These are phyloP conservation scores for Lapara coniferarum DNA, from an alignment of 2,888 invertebrate species.

Conservation along the genomic window DNA sequence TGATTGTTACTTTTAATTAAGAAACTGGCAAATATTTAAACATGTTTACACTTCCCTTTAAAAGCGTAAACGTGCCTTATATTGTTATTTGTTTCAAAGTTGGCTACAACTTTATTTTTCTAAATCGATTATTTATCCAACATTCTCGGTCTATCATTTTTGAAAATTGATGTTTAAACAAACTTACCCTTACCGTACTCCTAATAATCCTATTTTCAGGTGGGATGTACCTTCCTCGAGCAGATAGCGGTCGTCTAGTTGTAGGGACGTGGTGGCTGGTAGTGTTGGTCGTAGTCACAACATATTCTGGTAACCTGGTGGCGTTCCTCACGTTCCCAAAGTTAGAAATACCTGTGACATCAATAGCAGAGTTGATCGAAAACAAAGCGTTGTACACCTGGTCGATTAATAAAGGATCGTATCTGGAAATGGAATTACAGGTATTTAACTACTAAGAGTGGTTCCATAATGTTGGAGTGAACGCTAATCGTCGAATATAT, in stretches of 20 bases:
- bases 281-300: constrained; percentile 93
- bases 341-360: constrained; percentile 88
- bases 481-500: too few species aligned
- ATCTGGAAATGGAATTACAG: constrained; percentile 85
- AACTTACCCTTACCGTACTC: too few species aligned
- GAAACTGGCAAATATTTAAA: too few species aligned
- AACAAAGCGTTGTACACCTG: constrained; percentile 85
- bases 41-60: too few species aligned
- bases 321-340: constrained; percentile 96
- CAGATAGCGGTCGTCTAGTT: constrained; percentile 93
- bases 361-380: constrained; percentile 86
- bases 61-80: neutral
- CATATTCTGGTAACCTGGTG: constrained; percentile 96
- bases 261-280: constrained; percentile 97
- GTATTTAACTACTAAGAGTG: constrained; percentile 41
- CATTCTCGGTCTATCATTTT: too few species aligned
- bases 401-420: constrained; percentile 90
- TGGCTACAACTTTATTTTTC: too few species aligned
- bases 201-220: constrained; percentile 75
- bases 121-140: too few species aligned
- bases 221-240: constrained; percentile 92
- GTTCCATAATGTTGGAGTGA: too few species aligned
- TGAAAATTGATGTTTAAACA: too few species aligned
- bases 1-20: too few species aligned
- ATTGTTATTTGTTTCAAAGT: neutral